phyloP scores from a whole-genome alignment of 2,888 invertebrate genomes.

The Pammene aurita region DNA sequence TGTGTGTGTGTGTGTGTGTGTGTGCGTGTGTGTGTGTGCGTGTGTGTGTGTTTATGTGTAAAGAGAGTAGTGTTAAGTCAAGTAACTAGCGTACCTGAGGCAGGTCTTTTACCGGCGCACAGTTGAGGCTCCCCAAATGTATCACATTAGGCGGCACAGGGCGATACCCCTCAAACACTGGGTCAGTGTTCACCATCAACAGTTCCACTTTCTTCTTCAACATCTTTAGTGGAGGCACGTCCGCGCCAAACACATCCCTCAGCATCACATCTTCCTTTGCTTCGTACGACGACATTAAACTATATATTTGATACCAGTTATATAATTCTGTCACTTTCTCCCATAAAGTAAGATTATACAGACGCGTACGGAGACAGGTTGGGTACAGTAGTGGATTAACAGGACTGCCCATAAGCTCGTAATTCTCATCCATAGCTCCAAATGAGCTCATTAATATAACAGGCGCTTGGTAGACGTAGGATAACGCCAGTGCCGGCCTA shows the following conservation, averaged over 20 bases:
- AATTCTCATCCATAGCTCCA: constrained; percentile 17
- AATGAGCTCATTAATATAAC: constrained; percentile 12
- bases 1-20: no score
- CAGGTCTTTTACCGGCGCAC: constrained; percentile 2
- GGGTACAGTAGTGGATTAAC: constrained; percentile 10
- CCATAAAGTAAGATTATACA: constrained; percentile 27
- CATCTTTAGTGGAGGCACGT: constrained; percentile 6
- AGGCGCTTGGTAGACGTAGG: constrained; percentile 11
- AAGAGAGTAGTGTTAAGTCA: neutral
- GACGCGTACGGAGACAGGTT: neutral
- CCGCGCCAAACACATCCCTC: constrained; percentile 11
- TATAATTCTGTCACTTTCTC: constrained; percentile 27
- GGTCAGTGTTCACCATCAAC: constrained; percentile 15
- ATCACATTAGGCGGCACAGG: constrained; percentile 28
- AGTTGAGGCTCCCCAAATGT: constrained; percentile 23
- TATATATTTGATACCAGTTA: neutral
- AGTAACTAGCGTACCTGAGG: constrained; percentile 8
- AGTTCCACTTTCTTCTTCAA: constrained; percentile 17
- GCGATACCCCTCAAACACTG: constrained; percentile 22
- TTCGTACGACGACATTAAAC: neutral
- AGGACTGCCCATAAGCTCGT: constrained; percentile 17
- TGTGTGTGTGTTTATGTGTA: no score
- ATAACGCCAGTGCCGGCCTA: constrained; percentile 3
- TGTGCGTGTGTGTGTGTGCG: no score
- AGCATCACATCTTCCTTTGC: constrained; percentile 23